Conservation (phyloP, 2,113 vertebrate species). For the Electrona antarctica region DNA sequence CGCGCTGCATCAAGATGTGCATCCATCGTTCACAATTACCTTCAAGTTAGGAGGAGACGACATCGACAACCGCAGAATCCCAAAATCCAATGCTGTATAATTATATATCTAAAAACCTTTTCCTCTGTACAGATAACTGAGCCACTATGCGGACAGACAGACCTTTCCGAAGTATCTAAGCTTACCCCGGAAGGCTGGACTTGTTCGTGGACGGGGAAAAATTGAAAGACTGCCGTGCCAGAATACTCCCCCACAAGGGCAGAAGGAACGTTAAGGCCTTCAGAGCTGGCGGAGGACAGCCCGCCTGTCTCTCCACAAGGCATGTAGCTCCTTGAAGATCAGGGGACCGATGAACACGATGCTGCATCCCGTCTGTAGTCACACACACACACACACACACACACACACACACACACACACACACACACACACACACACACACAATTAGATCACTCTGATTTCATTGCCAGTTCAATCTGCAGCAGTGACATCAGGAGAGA, state of each 20-base stretch:
- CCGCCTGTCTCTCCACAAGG: constrained; percentile 77
- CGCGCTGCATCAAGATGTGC: no score
- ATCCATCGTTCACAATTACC: no score
- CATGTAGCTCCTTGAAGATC: constrained; percentile 79
- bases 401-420: background rate
- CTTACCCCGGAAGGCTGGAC: no score
- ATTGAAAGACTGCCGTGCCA: background rate
- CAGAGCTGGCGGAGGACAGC: constrained; percentile 67
- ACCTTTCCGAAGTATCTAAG: no score
- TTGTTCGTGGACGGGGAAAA: background rate
- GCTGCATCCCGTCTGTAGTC: constrained; percentile 85
- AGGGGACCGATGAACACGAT: constrained; percentile 88
- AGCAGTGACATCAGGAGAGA: no score
- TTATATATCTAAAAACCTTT: background rate
- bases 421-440: background rate
- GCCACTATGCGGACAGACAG: no score
- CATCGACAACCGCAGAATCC: no score
- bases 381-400: background rate
- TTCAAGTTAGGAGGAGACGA: no score
- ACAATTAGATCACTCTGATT: no score
- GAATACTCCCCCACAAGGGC: background rate
- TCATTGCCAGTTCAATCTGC: no score
- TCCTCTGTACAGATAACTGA: background rate
- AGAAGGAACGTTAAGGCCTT: constrained; percentile 18
- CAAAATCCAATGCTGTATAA: no score